A percentile compares a stretch with the other conserved stretches of the same genome.
Evolutionary conservation across 2,797 vertebrate species (phyloP).

Genomic region (Masticophis lateralis): DNA sequence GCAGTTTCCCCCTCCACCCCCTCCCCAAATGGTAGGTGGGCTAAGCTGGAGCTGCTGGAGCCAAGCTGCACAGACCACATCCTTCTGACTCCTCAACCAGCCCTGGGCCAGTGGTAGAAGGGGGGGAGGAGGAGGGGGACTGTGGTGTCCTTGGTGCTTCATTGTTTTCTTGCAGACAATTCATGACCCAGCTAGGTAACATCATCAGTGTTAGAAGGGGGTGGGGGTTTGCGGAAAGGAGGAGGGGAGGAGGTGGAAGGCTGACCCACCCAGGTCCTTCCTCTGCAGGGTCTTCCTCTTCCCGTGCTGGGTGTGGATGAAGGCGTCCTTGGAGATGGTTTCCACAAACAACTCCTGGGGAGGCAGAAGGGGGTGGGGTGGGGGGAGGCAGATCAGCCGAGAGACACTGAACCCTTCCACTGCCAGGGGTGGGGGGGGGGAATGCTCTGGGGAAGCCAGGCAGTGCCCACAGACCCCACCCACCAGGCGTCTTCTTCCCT

Average conservation of each 20-base stretch:
- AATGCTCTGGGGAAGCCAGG: background rate
- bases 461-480: background rate
- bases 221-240: too few relatives aligned
- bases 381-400: background rate
- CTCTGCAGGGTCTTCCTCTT: slow-evolving; percentile 96
- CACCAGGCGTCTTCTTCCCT: background rate
- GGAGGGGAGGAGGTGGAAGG: background rate
- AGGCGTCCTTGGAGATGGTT: slow-evolving; percentile 92
- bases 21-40: background rate
- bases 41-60: background rate
- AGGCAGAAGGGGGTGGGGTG: background rate
- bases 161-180: background rate
- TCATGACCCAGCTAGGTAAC: background rate
- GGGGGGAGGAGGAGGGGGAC: background rate
- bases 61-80: background rate
- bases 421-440: accelerated
- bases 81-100: background rate
- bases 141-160: background rate
- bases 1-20: background rate
- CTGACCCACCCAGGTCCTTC: slow-evolving; percentile 88
- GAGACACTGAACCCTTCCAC: background rate
- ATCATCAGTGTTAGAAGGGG: background rate
- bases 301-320: slow-evolving; percentile 89
- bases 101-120: background rate
- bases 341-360: slow-evolving; percentile 94